A percentile compares a stretch with the other conserved stretches of the same genome.
Conservation (phyloP, 2,113 vertebrate species). For the Tenrec ecaudatus region DNA sequence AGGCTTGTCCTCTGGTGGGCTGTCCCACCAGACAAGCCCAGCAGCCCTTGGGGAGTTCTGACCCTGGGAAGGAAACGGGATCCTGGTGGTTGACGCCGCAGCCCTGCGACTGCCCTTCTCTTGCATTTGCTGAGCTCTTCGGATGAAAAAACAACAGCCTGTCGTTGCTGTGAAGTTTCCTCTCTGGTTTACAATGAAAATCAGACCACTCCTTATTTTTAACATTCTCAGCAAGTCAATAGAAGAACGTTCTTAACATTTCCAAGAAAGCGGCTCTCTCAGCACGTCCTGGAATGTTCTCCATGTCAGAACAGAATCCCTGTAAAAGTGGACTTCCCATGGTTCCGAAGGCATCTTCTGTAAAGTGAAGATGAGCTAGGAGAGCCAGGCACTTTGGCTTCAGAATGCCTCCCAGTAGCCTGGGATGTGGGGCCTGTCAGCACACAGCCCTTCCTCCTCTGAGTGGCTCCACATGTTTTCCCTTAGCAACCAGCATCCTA, state of each 20-base stretch:
- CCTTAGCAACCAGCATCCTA: constrained; percentile 42
- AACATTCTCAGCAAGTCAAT: constrained; percentile 28
- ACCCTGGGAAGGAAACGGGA: background rate
- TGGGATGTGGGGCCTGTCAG: background rate
- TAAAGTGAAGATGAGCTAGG: constrained; percentile 11
- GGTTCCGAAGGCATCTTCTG: constrained; percentile 39
- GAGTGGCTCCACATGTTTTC: constrained; percentile 1
- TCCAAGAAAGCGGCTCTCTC: background rate
- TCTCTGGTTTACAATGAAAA: constrained; percentile 47
- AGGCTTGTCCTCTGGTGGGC: background rate
- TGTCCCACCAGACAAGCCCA: background rate
- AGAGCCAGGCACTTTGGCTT: background rate
- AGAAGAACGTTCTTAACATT: background rate
- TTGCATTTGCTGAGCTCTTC: no score
- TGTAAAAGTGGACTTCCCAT: background rate
- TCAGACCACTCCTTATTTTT: constrained; percentile 51
- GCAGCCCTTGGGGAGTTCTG: constrained; percentile 4
- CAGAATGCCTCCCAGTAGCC: background rate
- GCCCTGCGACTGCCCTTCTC: background rate
- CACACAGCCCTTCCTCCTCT: background rate
- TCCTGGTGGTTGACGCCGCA: background rate
- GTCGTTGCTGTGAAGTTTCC: background rate
- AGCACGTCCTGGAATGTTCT: background rate
- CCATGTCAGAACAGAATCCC: constrained; percentile 37
- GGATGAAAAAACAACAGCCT: background rate